Evolutionary conservation across 2,113 vertebrate genomes (phyloP), one percentile per base, ranked within the genome.

Genomic region (Forbesichthys papilliferus): DNA sequence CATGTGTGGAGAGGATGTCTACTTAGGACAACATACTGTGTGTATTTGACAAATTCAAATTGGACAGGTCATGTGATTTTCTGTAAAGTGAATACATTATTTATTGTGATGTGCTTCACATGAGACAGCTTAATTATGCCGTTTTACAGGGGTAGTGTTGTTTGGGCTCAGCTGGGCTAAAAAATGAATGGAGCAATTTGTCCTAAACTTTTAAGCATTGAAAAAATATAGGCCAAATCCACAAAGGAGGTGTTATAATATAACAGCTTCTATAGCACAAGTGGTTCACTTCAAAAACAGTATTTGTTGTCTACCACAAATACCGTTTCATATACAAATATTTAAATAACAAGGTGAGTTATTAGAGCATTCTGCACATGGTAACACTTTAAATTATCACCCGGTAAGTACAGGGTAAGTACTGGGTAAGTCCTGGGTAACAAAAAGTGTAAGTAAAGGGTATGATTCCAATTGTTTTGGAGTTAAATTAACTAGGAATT

Each of bases 181-280:
- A 86, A 54, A 61, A 66, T 73, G 71, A 46, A 1, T 48, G 54
- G 16, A 13, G 56, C 74, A 61, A 81, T 74, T 68, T 68, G 74
- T 82, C 47, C 73, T 82, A 75, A 83, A 77, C 70, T 78, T 75
- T 53, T 54, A 84, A 79, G 77, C 84, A 77, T 64, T 3, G 8
- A 73, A 57, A 60, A 56, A 75, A 89, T 82, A 70, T 88, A 74
- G 84, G 82, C 59, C 86, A 82, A 27, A 20, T 69, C 68, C 68
- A 76, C 64, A 61, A 72, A 53, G 63, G 84, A 34, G 55, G 20
- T 58, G 34, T 53, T 54, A 69, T 73, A 48, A 34, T 33, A 70
- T 42, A 73, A 63, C 75, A 73, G 27, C 27, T 27, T 27, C 27
- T 27, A 27, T 27, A 27, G 36, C 5, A 78, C 80, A 73, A 88